Conservation (phyloP, 1,140 invertebrate genomes). For the Oncopodura yosiiana region DNA sequence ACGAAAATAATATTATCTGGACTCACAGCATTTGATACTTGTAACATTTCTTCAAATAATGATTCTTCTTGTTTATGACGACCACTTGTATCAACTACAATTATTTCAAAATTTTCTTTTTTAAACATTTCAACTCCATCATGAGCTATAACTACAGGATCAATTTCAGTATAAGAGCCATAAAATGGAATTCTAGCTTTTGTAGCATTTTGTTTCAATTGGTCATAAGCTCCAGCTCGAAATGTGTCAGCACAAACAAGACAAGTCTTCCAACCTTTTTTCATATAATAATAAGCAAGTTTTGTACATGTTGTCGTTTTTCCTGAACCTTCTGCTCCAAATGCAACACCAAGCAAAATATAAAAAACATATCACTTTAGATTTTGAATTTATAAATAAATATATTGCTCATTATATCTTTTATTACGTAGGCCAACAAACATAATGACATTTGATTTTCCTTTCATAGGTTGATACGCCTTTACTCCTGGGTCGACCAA, state of each 20-base stretch:
- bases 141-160: slow-evolving; percentile 97
- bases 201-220: slow-evolving; percentile 99
- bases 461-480: slow-evolving; percentile 91
- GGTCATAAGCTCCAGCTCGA: slow-evolving; percentile 98
- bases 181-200: slow-evolving; percentile 99
- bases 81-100: slow-evolving; percentile 98
- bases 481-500: slow-evolving; percentile 97
- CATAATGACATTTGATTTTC: slow-evolving; percentile 94
- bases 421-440: slow-evolving; percentile 99
- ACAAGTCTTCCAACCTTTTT: slow-evolving; percentile 99
- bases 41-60: slow-evolving; percentile 99
- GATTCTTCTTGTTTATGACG: slow-evolving; percentile 99
- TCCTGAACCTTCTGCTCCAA: slow-evolving; percentile 95
- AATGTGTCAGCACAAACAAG: slow-evolving; percentile 99
- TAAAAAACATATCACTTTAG: too few species aligned
- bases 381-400: too few species aligned
- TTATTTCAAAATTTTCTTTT: slow-evolving; percentile 98
- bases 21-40: slow-evolving; percentile 92
- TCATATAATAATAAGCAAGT: slow-evolving; percentile 90
- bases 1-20: too few species aligned
- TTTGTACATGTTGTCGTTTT: slow-evolving; percentile 99
- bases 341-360: too few species aligned
- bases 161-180: slow-evolving; percentile 98
- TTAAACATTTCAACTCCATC: slow-evolving; percentile 99
- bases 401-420: too few species aligned